Evolutionary conservation across 2,797 vertebrate genomes (phyloP).

Genomic region (Xenops minutus): DNA sequence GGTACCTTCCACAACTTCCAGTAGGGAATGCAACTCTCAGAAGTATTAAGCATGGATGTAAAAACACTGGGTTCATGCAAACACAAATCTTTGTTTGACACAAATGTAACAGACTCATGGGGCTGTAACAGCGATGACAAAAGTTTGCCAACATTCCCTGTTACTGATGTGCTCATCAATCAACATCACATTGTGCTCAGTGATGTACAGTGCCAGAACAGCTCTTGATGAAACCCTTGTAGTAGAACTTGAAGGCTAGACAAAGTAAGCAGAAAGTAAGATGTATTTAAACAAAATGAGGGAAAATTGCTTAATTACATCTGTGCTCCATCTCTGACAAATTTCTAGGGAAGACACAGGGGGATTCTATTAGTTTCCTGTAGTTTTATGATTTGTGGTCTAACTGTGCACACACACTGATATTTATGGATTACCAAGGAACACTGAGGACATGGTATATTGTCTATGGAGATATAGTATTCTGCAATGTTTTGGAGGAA

Average conservation of each 20-base stretch:
- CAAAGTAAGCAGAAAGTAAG: slow-evolving; percentile 10
- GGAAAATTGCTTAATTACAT: neutral
- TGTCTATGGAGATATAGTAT: neutral
- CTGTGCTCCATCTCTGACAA: neutral
- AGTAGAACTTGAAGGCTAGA: slow-evolving; percentile 13
- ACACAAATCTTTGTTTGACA: neutral
- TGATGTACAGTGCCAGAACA: neutral
- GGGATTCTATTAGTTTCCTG: neutral
- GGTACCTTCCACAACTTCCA: neutral
- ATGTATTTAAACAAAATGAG: neutral
- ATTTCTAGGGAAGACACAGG: neutral
- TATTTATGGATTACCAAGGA: neutral
- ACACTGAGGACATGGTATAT: neutral
- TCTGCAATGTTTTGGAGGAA: neutral
- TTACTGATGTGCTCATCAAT: neutral
- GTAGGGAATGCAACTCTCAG: neutral
- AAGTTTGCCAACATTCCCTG: neutral
- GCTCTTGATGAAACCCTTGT: neutral
- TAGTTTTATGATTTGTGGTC: neutral
- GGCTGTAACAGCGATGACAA: neutral
- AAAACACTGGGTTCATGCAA: neutral
- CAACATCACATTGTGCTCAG: neutral
- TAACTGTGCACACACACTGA: neutral
- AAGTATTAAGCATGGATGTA: neutral
- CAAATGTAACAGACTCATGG: neutral